Conservation (phyloP, 2,888 invertebrate species). For the Lithophane semibrunnea region DNA sequence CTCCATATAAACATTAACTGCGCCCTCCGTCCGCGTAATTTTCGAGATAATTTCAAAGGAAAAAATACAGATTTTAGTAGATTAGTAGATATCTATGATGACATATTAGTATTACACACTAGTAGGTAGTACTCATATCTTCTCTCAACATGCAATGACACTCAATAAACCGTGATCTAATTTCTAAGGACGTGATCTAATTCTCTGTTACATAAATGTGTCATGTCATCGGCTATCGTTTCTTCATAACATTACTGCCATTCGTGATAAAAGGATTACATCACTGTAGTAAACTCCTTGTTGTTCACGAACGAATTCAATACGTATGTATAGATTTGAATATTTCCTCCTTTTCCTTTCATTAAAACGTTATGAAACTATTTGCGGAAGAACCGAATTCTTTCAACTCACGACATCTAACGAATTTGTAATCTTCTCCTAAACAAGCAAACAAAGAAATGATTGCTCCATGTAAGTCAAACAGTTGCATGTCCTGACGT, state of each 20-base stretch:
- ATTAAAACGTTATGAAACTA: conserved; percentile 47
- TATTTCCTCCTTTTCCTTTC: conserved; percentile 56
- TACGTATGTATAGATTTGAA: conserved; percentile 37
- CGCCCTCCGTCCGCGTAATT: no score
- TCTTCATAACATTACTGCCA: conserved; percentile 18
- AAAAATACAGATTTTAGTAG: neutral
- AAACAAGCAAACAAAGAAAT: conserved; percentile 47
- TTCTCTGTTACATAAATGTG: conserved; percentile 68
- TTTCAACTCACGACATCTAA: conserved; percentile 57
- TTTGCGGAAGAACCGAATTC: conserved; percentile 44
- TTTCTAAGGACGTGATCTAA: conserved; percentile 74
- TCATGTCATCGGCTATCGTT: conserved; percentile 51
- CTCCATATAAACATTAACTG: no score
- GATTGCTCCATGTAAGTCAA: conserved; percentile 37
- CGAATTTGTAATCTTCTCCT: conserved; percentile 33
- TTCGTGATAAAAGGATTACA: conserved; percentile 49
- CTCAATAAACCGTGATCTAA: conserved; percentile 30
- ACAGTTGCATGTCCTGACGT: conserved; percentile 54
- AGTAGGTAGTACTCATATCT: neutral
- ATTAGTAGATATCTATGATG: neutral
- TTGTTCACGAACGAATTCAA: conserved; percentile 3
- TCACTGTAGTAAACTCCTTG: conserved; percentile 32
- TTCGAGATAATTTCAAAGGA: neutral
- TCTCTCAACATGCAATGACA: neutral
- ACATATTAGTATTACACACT: neutral